Evolutionary conservation across 2,888 invertebrate genomes (phyloP).

Genomic region (Plagiodera versicolora): DNA sequence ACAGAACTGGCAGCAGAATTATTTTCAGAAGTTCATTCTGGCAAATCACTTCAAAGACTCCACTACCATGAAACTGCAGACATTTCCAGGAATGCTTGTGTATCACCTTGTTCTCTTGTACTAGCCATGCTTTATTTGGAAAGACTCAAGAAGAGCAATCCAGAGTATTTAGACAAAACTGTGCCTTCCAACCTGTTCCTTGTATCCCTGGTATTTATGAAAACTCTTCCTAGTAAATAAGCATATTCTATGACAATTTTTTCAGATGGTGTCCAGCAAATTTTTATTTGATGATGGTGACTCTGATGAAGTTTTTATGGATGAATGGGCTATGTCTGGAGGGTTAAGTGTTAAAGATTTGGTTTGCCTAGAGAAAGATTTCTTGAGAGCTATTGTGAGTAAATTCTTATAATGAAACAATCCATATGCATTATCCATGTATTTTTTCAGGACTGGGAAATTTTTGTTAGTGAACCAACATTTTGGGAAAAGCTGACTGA

Average conservation of each 20-base stretch:
- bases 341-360: constrained; percentile 72
- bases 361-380: constrained; percentile 83
- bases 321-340: constrained; percentile 90
- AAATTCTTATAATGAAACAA: not conserved
- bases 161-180: constrained; percentile 79
- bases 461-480: constrained; percentile 74
- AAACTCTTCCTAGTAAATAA: not conserved
- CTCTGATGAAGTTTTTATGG: constrained; percentile 86
- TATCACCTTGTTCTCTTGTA: constrained; percentile 90
- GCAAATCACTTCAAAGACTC: constrained; percentile 75
- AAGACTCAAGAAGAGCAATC: constrained; percentile 78
- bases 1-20: constrained; percentile 82
- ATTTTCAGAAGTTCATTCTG: constrained; percentile 77
- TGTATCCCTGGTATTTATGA: constrained; percentile 80
- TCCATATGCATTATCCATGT: not conserved
- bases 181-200: constrained; percentile 92
- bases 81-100: constrained; percentile 77
- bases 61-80: constrained; percentile 76
- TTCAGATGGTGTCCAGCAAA: constrained; percentile 94
- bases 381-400: constrained; percentile 87
- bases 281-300: constrained; percentile 92
- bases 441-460: constrained; percentile 75
- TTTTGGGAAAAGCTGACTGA: constrained; percentile 73
- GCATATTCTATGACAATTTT: not conserved
- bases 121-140: constrained; percentile 93